Evolutionary conservation across 2,797 vertebrate species (phyloP).

Genomic region (Lithobates sylvaticus): DNA sequence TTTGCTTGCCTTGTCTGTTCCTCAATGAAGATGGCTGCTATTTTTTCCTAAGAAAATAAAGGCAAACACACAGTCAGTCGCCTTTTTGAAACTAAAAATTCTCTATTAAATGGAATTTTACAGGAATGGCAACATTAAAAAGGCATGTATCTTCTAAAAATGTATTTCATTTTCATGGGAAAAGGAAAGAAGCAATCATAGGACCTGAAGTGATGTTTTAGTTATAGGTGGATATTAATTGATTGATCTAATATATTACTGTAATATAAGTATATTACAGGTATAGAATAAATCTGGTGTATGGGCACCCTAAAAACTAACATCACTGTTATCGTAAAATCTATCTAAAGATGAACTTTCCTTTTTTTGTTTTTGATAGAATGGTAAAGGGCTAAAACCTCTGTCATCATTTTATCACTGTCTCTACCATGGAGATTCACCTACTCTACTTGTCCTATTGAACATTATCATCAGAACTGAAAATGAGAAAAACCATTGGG

Average conservation of each 20-base stretch:
- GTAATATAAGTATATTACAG: no score
- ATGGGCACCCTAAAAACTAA: background rate
- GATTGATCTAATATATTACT: background rate
- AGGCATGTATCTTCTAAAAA: background rate
- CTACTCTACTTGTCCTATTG: no score
- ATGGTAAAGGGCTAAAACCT: no score
- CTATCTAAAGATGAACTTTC: no score
- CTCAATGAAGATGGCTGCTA: background rate
- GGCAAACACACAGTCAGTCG: background rate
- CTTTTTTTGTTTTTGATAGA: no score
- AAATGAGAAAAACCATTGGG: no score
- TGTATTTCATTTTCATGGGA: background rate
- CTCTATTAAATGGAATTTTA: background rate
- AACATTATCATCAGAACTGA: no score
- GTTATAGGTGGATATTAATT: background rate
- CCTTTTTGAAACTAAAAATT: constrained; percentile 1
- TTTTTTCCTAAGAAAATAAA: constrained; percentile 6
- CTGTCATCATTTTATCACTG: no score
- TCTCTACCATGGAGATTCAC: no score
- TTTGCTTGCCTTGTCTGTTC: background rate
- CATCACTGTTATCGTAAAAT: background rate
- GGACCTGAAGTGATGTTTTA: background rate
- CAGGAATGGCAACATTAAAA: background rate
- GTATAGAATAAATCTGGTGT: background rate
- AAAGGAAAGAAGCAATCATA: background rate